Base-by-base conservation (phyloP, 92 coral and sea anemone genomes). In the Porites divaricata region DNA sequence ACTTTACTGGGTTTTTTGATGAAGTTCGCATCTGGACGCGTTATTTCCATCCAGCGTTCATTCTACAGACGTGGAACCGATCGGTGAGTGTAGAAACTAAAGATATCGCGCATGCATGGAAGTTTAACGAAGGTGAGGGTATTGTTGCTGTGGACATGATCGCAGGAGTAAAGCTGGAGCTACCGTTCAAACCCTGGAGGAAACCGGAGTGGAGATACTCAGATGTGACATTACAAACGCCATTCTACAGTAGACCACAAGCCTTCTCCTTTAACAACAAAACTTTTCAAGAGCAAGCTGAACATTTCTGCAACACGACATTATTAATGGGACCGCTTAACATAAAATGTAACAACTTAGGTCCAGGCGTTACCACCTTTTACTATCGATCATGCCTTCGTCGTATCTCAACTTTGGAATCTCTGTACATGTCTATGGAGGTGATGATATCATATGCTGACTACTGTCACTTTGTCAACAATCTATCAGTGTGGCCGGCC, bases 71-170 rank as follows among this genome's bases (percentile, higher is more conserved):
- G 14, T 95, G 96, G 93, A 83, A 90, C 57, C 86, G 98, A 63
- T 86, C 92, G 19, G 97, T 96, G 24, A 89, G 87, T 70, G 94
- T 93, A 4, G 84, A 89, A 21, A 89, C 97, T 20, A 78, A 81
- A 63, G 91, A 92, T 49, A 86, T 96, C 75, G 98, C 90, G 51
- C 94, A 90, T 63, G 84, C 93, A 61, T 96, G 99, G 99, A 93
- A 90, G 71, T 91, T 96, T 63, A 92, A 96, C 85, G 97, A 95
- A 86, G 99, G 99, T 2, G 99, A 96, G 83, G 99, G 99, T 24
- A 74, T 70, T 15, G 15, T 72, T 17, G 95, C 95, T 20, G 78
- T 85, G 10, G 99, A 96, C 74, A 86, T 90, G 67, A 79, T 83
- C 61, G 88, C 92, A 9, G 88, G 93, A 63, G 86, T 92, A 61